Base-by-base conservation (phyloP, 2,797 vertebrate genomes). In the Delichon dasypus region DNA sequence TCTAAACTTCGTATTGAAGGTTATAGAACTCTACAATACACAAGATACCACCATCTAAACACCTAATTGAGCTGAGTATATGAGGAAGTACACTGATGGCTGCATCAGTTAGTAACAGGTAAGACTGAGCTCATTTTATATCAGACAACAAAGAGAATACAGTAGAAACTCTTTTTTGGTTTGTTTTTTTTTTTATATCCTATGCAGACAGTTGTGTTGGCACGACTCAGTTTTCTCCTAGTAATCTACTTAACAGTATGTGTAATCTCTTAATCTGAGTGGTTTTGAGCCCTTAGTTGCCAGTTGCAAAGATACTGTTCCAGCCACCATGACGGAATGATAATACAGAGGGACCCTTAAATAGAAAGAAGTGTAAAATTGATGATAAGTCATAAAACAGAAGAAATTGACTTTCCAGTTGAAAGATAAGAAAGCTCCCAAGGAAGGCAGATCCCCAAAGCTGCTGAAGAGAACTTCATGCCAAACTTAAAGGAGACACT, bases 101-200 rank as follows among this genome's bases (percentile, higher is more conserved):
- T 76, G 6, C 0, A 1, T 16, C 8, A 0, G 0, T 54, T 20
- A 53, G 6, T 25, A 58, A 47, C 13, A 27, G 12, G 32, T 57
- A 72, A 54, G 21, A 78, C 0, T 50, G 61, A 89, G 62, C 7
- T 72, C 7, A 48, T 72, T 60, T 85, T 75, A 68, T 25, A 60
- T 65, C 60, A 66, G 38, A 30, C 17, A 44, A 34, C 30, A 83
- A 85, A 73, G 32, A 73, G 3, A 10, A 66, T 53, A 36, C 13
- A 57, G 51, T 29, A 13, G 32, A 72, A 71, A 64, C 5, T 21
- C 26, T 11, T 1, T 67, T 71, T 45, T 18, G 8, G 16, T 7
- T 44, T 44, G 16, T 44, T 44, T 17, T 44, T 15, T 17, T 87
- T 76, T 54, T 38, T 11, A 32, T 40, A 75, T 55, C 30, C 25